phyloP scores from a whole-genome alignment of 2,888 invertebrate genomes.

The Perithous albicinctus region DNA sequence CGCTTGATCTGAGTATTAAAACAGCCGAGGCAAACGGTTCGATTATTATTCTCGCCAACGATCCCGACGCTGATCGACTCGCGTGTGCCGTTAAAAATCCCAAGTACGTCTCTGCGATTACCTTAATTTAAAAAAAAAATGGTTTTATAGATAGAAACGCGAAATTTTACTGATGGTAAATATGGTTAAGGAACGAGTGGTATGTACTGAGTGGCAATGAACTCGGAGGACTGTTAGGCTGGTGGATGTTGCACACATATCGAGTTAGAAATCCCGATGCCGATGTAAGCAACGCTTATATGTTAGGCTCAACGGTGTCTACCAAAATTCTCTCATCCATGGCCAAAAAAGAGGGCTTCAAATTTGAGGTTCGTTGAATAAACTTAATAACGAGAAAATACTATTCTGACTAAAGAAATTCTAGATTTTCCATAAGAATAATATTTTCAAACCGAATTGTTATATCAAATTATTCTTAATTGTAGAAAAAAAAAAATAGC shows the following conservation, averaged over 20 bases:
- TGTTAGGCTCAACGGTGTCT: slow-evolving; percentile 97
- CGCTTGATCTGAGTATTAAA: slow-evolving; percentile 90
- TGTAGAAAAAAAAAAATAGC: neutral
- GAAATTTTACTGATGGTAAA: neutral
- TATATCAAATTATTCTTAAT: neutral
- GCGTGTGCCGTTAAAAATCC: slow-evolving; percentile 95
- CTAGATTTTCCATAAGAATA: no score
- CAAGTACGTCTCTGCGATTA: slow-evolving; percentile 84
- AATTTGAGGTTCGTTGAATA: slow-evolving; percentile 86
- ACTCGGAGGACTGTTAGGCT: slow-evolving; percentile 96
- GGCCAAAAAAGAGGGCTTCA: slow-evolving; percentile 91
- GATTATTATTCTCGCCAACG: slow-evolving; percentile 95
- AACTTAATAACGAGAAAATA: neutral
- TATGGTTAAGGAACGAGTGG: slow-evolving; percentile 88
- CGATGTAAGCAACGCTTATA: slow-evolving; percentile 89
- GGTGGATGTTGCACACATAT: slow-evolving; percentile 93
- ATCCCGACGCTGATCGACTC: slow-evolving; percentile 97
- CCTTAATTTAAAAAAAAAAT: neutral
- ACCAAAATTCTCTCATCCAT: slow-evolving; percentile 96
- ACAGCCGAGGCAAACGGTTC: slow-evolving; percentile 91
- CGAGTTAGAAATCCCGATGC: slow-evolving; percentile 85
- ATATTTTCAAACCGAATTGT: no score
- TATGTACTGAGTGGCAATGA: slow-evolving; percentile 98
- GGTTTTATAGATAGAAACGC: neutral
- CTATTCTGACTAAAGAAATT: no score